These are phyloP conservation scores for Muscicapa striata DNA, from an alignment of 2,797 vertebrate genomes.

Conservation along the genomic window DNA sequence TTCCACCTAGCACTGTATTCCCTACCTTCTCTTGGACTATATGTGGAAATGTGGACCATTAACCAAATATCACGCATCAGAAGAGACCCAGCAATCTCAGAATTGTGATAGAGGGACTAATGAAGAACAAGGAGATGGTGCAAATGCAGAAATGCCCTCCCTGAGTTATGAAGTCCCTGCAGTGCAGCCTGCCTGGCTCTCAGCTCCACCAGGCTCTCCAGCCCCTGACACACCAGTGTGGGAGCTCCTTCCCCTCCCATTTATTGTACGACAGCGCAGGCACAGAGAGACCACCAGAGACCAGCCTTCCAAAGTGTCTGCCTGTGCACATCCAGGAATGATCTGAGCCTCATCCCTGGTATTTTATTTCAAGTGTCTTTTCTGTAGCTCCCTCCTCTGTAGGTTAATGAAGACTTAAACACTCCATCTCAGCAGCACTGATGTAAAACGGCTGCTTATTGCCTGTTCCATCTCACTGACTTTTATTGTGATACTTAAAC, in stretches of 20 bases:
- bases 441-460: conserved; percentile 81
- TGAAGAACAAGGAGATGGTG: not conserved
- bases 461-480: conserved; percentile 83
- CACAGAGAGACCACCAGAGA: fast-evolving
- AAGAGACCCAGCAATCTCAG: not conserved
- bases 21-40: not conserved
- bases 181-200: not conserved
- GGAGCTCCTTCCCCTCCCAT: not conserved
- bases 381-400: conserved; percentile 53
- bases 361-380: conserved; percentile 51
- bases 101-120: not conserved
- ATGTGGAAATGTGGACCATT: not conserved
- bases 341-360: not conserved
- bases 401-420: conserved; percentile 77
- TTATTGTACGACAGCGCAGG: not conserved
- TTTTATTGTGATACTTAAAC: conserved; percentile 85
- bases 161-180: not conserved
- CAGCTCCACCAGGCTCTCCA: not conserved
- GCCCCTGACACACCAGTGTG: fast-evolving
- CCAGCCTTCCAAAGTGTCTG: not conserved
- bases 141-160: not conserved
- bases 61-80: not conserved
- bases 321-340: not conserved
- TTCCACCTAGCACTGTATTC: not conserved
- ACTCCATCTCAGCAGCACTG: conserved; percentile 68